Conservation (phyloP, 2,113 vertebrate species). For the Accipiter cooperii region DNA sequence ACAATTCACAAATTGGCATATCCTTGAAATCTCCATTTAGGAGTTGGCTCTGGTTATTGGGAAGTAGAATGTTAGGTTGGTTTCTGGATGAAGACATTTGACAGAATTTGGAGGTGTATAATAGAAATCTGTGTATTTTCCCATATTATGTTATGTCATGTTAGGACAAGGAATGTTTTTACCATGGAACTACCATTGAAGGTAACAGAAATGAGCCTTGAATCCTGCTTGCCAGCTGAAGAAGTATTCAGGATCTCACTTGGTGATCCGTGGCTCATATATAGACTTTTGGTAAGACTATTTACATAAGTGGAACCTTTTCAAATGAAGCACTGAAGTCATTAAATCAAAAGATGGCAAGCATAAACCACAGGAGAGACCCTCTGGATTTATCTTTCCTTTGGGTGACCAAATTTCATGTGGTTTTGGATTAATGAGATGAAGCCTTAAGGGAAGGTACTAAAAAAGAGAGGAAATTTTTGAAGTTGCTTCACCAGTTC, state of each 20-base stretch:
- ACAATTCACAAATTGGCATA: background rate
- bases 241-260: background rate
- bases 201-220: background rate
- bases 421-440: slow-evolving; percentile 54
- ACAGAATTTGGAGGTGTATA: background rate
- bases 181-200: background rate
- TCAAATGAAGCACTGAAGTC: background rate
- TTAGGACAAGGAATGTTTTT: background rate
- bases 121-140: background rate
- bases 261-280: background rate
- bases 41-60: background rate
- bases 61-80: background rate
- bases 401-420: slow-evolving; percentile 31
- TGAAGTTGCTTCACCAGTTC: slow-evolving; percentile 21
- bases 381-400: slow-evolving; percentile 30
- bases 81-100: background rate
- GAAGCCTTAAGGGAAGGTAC: background rate
- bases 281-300: background rate
- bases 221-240: background rate
- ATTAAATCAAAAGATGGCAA: background rate
- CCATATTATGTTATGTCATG: background rate
- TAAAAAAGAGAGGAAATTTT: slow-evolving; percentile 2
- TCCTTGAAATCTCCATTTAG: background rate
- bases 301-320: background rate
- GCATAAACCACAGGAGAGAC: background rate